Conservation (phyloP, 2,113 vertebrate species). For the Cryptomyrus ogoouensis region DNA sequence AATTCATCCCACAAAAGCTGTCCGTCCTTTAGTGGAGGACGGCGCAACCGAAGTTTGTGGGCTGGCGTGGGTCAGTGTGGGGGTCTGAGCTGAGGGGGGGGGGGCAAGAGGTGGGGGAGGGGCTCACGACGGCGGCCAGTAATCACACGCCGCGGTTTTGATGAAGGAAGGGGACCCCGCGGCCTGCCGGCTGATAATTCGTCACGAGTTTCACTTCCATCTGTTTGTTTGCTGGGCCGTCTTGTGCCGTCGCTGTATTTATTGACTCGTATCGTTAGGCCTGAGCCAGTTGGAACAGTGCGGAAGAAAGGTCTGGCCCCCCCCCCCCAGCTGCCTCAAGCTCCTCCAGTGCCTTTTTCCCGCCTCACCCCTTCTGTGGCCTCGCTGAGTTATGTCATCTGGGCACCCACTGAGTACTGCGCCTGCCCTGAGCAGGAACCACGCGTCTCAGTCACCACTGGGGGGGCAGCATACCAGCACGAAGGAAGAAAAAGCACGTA, state of each 20-base stretch:
- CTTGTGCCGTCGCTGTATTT: conserved; percentile 40
- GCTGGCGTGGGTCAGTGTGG: conserved; percentile 24
- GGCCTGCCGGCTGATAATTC: conserved; percentile 58
- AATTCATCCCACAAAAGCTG: conserved; percentile 64
- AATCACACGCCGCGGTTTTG: conserved; percentile 64
- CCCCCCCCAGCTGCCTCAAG: conserved; percentile 40
- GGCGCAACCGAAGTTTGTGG: conserved; percentile 38
- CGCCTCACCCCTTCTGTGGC: background rate
- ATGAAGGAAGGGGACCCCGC: conserved; percentile 59
- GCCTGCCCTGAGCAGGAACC: conserved; percentile 41
- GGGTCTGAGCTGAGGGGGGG: conserved; percentile 25
- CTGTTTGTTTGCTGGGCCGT: conserved; percentile 47
- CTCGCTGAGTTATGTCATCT: conserved; percentile 62
- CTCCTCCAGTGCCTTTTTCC: background rate
- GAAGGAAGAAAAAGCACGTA: no score
- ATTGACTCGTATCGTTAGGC: conserved; percentile 62
- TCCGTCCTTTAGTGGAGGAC: conserved; percentile 51
- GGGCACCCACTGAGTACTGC: conserved; percentile 57
- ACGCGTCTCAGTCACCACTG: background rate
- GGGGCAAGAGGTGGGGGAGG: conserved; percentile 30
- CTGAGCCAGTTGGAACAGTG: conserved; percentile 46
- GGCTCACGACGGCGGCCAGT: conserved; percentile 46
- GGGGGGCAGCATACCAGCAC: background rate
- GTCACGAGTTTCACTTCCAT: conserved; percentile 23
- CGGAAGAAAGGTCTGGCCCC: conserved; percentile 58